phyloP scores from a whole-genome alignment of 2,888 invertebrate genomes.

The Leucophora obtusa region DNA sequence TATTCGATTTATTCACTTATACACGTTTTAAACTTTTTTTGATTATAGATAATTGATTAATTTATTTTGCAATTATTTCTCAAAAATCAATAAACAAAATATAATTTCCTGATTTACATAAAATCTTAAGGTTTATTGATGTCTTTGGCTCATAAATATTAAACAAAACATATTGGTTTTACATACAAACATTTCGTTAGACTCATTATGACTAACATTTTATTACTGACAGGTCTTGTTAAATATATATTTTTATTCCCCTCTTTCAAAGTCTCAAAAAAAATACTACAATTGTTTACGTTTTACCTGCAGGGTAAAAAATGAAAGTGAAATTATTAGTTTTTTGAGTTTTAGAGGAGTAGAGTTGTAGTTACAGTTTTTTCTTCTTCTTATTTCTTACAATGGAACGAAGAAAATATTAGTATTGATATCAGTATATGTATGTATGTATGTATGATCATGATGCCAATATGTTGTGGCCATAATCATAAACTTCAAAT shows the following conservation, averaged over 20 bases:
- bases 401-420: slow-evolving; percentile 23
- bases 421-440: slow-evolving; percentile 51
- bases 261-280: slow-evolving; percentile 6
- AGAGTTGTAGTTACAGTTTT: not conserved
- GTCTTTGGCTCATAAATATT: slow-evolving; percentile 32
- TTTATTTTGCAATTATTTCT: slow-evolving; percentile 9
- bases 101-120: slow-evolving; percentile 60
- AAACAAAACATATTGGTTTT: slow-evolving; percentile 14
- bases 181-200: not conserved
- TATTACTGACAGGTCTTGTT: slow-evolving; percentile 58
- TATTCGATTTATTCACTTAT: too few relatives aligned
- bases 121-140: slow-evolving; percentile 53
- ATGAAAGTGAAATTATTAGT: slow-evolving; percentile 58
- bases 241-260: slow-evolving; percentile 45
- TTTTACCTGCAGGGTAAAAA: slow-evolving; percentile 44
- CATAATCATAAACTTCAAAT: slow-evolving; percentile 57
- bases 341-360: slow-evolving; percentile 26
- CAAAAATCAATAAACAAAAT: slow-evolving; percentile 21
- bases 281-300: slow-evolving; percentile 47
- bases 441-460: slow-evolving; percentile 17
- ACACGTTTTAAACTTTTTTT: not conserved
- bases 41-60: slow-evolving; percentile 12
- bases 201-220: slow-evolving; percentile 48
- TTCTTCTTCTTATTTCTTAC: not conserved
- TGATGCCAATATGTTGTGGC: slow-evolving; percentile 50